These are phyloP conservation scores for Augochlora pura DNA, from an alignment of 1,140 invertebrate species.

Conservation along the genomic window DNA sequence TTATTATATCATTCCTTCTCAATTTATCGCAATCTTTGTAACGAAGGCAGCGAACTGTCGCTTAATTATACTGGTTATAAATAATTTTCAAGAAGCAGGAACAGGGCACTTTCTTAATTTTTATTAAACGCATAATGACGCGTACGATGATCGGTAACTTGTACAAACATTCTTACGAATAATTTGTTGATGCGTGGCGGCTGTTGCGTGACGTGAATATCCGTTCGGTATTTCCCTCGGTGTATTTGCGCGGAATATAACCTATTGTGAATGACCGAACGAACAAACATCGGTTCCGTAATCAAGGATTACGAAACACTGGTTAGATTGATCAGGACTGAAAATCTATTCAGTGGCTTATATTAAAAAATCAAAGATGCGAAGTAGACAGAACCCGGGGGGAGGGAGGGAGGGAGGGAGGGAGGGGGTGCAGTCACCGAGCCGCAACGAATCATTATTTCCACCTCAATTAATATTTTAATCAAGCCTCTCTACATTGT, in stretches of 20 bases:
- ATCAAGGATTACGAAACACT: constrained; percentile 5
- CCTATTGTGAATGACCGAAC: neutral
- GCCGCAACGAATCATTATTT: constrained; percentile 72
- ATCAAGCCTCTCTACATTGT: constrained; percentile 73
- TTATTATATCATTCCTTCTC: too few relatives aligned
- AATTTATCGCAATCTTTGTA: too few relatives aligned
- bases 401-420: neutral
- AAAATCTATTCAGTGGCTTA: constrained; percentile 43
- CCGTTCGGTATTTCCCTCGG: neutral
- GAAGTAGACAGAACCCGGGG: neutral
- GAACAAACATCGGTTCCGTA: constrained; percentile 1
- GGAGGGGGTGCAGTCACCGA: constrained; percentile 58
- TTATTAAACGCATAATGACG: too few relatives aligned
- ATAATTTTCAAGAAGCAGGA: too few relatives aligned
- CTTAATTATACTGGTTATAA: too few relatives aligned
- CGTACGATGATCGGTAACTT: too few relatives aligned
- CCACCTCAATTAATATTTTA: constrained; percentile 78
- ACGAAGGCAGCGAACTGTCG: too few relatives aligned
- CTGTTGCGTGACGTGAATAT: too few relatives aligned
- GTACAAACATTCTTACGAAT: too few relatives aligned
- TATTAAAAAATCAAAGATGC: constrained; percentile 50
- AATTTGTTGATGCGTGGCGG: too few relatives aligned
- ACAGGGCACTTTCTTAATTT: too few relatives aligned
- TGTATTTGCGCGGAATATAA: neutral
- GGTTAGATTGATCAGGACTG: constrained; percentile 28